Base-by-base conservation (phyloP, 2,113 vertebrate species). In the Vidua macroura region DNA sequence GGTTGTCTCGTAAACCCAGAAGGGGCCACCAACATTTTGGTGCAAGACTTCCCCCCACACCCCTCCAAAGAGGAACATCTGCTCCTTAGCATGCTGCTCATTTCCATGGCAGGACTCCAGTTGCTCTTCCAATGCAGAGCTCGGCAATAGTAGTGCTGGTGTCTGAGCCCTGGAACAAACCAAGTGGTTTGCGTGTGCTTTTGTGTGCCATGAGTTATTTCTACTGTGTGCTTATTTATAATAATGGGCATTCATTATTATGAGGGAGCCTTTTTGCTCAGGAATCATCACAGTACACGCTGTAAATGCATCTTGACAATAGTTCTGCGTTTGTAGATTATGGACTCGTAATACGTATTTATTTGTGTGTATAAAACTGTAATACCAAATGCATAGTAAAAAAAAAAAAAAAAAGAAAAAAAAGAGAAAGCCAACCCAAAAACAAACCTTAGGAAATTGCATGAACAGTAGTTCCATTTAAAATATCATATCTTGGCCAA, bases 211-310 rank as follows among this genome's bases (percentile, higher is more conserved):
- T 96, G 97, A 84, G 92, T 97, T 97, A 98, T 97, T 98, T 96
- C 97, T 97, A 97, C 98, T 97, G 89, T 93, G 96, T 86, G 94
- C 96, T 98, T 98, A 97, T 98, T 98, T 97, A 96, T 97, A 98
- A 98, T 98, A 97, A 97, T 97, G 97, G 96, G 96, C 97, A 98
- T 98, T 98, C 97, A 98, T 97, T 97, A 98, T 96, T 86, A 97
- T 97, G 97, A 97, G 97, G 97, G 97, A 39, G 97, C 91, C 96
- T 96, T 97, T 97, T 97, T 59, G 97, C 98, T 97, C 86, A 95
- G 97, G 97, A 96, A 93, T 95, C 96, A 95, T 98, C 98, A 92
- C n/a, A 74, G 96, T 24, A 27, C 95, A 91, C 9, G 86, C 91
- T 93, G 96, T 96, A 97, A 98, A 98, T 95, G 96, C 95, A 96